These are phyloP conservation scores for Gari tellinella DNA, from an alignment of 2,888 invertebrate genomes.

Conservation along the genomic window DNA sequence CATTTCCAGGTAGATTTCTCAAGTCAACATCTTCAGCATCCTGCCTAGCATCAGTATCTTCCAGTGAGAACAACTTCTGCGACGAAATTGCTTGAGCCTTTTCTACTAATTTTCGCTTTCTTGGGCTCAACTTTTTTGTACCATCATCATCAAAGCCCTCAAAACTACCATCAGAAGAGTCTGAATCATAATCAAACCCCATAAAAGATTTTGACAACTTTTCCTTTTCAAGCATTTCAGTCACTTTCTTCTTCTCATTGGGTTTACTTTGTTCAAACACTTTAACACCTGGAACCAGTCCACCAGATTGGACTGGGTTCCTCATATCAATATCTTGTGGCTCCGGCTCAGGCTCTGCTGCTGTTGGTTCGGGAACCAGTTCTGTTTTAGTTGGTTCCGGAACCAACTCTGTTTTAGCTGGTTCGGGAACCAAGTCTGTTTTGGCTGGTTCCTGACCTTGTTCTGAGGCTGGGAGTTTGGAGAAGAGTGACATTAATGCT, in stretches of 20 bases:
- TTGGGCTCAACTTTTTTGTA: slow-evolving; percentile 54
- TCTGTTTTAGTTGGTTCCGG: no score
- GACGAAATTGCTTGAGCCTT: background rate
- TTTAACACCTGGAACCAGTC: background rate
- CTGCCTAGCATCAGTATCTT: slow-evolving; percentile 5
- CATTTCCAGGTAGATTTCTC: slow-evolving; percentile 2
- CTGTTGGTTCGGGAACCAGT: background rate
- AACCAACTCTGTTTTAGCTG: no score
- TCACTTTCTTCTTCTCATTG: background rate
- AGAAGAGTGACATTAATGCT: slow-evolving; percentile 67
- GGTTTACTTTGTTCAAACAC: background rate
- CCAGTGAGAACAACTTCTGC: background rate
- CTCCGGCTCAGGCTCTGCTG: background rate
- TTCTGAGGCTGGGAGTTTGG: slow-evolving; percentile 54
- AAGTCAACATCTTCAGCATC: slow-evolving; percentile 35
- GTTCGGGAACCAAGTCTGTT: background rate
- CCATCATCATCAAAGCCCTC: slow-evolving; percentile 64
- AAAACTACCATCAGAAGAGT: slow-evolving; percentile 60
- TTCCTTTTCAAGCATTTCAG: slow-evolving; percentile 8
- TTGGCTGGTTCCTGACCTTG: background rate
- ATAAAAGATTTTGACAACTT: slow-evolving; percentile 56
- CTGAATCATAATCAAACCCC: slow-evolving; percentile 71
- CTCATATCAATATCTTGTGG: slow-evolving; percentile 35
- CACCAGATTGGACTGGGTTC: background rate
- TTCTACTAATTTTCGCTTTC: slow-evolving; percentile 47